phyloP scores from a whole-genome alignment of 2,888 invertebrate species.

The Acronicta alni region DNA sequence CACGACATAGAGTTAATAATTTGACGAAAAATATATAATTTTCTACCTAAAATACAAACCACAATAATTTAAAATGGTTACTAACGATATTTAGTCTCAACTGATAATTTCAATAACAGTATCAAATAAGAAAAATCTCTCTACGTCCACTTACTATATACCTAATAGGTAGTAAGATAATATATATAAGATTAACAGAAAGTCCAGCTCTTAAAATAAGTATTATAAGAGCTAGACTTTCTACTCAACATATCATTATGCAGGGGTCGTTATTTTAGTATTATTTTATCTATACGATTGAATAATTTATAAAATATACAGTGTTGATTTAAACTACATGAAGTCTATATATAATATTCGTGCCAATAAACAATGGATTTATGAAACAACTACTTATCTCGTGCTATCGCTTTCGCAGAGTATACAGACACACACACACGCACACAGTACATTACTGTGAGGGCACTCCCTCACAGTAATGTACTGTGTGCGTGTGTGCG shows the following conservation, averaged over 20 bases:
- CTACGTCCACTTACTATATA: conserved; percentile 4
- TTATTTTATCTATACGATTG: conserved; percentile 9
- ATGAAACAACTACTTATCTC: too few species aligned
- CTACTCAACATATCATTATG: not conserved
- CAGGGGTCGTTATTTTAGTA: conserved; percentile 7
- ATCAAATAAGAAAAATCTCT: conserved; percentile 6
- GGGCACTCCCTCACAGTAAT: too few species aligned
- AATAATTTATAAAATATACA: conserved; percentile 22
- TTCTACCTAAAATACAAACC: conserved; percentile 35
- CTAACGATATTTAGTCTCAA: conserved; percentile 15
- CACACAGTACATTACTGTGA: too few species aligned
- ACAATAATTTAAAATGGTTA: conserved; percentile 17
- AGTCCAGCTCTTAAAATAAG: conserved; percentile 3
- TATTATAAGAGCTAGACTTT: conserved; percentile 10
- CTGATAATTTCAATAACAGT: conserved; percentile 4
- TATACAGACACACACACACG: too few species aligned
- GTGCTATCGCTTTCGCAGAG: too few species aligned
- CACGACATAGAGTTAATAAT: conserved; percentile 45
- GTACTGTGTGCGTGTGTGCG: too few species aligned
- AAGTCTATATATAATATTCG: too few species aligned
- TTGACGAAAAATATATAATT: conserved; percentile 41
- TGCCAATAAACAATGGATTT: too few species aligned
- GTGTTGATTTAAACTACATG: conserved; percentile 28
- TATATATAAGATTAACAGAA: conserved; percentile 10
- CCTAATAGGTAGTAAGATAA: too few species aligned